Base-by-base conservation (phyloP, 2,888 invertebrate species). In the Drosophila mimica region DNA sequence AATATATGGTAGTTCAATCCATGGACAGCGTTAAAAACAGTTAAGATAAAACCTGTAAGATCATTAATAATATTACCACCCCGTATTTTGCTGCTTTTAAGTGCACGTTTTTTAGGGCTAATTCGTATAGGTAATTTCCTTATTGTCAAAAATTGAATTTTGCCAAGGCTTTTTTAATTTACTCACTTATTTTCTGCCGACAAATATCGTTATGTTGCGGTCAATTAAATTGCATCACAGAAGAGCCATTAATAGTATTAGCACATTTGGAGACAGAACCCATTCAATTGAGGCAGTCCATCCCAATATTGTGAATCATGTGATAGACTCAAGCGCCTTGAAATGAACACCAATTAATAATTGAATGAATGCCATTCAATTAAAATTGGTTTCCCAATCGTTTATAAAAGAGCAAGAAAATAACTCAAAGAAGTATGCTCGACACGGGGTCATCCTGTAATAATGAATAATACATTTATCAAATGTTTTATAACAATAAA, bases 321-420 rank as follows among this genome's bases (percentile, higher is more conserved):
- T 49, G 33, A 51, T 9, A n/a, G 13, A 8, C 28, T 59, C 59
- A 34, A 46, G 13, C 13, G 33, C 33, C 25, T 33, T 51, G 28
- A 49, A 30, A n/a, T 15, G 15, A 15, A 43, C 20, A 15, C 5
- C 25, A 58, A 46, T 34, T 17, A 48, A 33, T 57, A 11, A 6
- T 17, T 28, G 11, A 36, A 54, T 28, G 0, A 17, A 20, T 4
- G 11, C 25, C 43, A 58, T 20, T 59, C n/a, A 34, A 59, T 34
- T 49, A 15, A 28, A 34, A 20, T 59, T 48, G n/a, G n/a, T 59
- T 28, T 28, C 9, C 33, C n/a, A 59, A 31, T 31, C 30, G 30
- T 20, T 6, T 43, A 43, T 13, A 5, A 11, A 43, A 20, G 43
- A 43, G 20, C 11, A 5, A 11, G 43, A 43, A 11, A 20, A 2